Evolutionary conservation across 2,113 vertebrate genomes (phyloP).

Genomic region (Oophaga pumilio): DNA sequence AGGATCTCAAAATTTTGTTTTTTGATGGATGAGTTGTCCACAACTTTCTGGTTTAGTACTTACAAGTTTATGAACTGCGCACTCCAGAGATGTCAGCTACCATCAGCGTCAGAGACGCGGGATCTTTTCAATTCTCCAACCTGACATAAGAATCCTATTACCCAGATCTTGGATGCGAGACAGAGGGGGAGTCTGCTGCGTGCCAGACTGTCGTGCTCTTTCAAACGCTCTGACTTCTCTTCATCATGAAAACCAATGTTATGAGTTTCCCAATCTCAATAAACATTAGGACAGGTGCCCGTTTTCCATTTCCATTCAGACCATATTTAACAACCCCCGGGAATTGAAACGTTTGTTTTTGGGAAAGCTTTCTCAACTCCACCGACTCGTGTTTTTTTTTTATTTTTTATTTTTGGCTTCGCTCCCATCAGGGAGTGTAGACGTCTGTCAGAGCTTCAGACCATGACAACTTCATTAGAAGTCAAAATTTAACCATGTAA

Average conservation of each 20-base stretch:
- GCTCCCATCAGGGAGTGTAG: slow-evolving; percentile 31
- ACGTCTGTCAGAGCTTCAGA: slow-evolving; percentile 42
- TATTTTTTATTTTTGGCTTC: slow-evolving; percentile 24
- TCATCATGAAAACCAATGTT: slow-evolving; percentile 57
- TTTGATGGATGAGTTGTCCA: not conserved
- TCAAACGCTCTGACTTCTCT: slow-evolving; percentile 54
- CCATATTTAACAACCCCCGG: slow-evolving; percentile 46
- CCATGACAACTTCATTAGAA: slow-evolving; percentile 53
- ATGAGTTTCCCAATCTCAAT: slow-evolving; percentile 58
- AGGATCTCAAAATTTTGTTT: not conserved
- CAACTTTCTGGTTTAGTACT: too few species aligned
- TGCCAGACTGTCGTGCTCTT: slow-evolving; percentile 49
- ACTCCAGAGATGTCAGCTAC: slow-evolving; percentile 21
- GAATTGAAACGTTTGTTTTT: slow-evolving; percentile 56
- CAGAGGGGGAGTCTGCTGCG: slow-evolving; percentile 38
- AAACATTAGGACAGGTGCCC: slow-evolving; percentile 59
- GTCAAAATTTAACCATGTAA: slow-evolving; percentile 45
- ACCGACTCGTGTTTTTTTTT: slow-evolving; percentile 13
- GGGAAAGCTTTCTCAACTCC: slow-evolving; percentile 52
- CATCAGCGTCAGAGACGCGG: slow-evolving; percentile 9
- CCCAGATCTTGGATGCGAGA: slow-evolving; percentile 42
- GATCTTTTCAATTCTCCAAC: slow-evolving; percentile 29
- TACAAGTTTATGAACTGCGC: not conserved
- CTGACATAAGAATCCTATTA: slow-evolving; percentile 57
- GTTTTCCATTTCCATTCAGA: slow-evolving; percentile 58